Evolutionary conservation across 2,113 vertebrate genomes (phyloP).

Genomic region (Siphamia tubifer): DNA sequence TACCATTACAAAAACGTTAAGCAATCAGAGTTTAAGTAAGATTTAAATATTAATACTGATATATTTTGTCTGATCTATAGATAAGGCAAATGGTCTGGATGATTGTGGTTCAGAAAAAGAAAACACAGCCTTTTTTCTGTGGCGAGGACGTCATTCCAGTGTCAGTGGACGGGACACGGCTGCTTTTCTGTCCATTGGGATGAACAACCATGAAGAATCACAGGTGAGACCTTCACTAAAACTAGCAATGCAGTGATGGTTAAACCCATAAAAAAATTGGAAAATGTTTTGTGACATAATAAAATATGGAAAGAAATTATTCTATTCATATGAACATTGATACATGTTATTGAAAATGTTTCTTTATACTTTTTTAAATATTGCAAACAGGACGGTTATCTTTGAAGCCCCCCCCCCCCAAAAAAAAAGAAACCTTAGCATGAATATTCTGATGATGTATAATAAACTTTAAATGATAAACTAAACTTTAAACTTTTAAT

Average conservation of each 20-base stretch:
- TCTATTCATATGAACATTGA: too few species aligned
- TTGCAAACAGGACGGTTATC: too few species aligned
- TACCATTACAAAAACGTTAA: neutral
- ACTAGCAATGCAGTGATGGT: neutral
- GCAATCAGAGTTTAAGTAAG: neutral
- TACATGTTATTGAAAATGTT: too few species aligned
- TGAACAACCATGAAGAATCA: slow-evolving; percentile 58
- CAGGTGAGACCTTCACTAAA: slow-evolving; percentile 44
- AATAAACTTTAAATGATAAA: too few species aligned
- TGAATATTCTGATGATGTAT: too few species aligned
- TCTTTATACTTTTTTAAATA: too few species aligned
- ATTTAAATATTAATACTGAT: neutral
- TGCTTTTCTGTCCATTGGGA: slow-evolving; percentile 68
- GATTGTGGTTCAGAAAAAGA: slow-evolving; percentile 13
- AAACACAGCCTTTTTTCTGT: slow-evolving; percentile 72
- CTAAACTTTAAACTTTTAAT: too few species aligned
- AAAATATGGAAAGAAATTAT: too few species aligned
- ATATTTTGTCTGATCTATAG: neutral
- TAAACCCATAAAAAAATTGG: too few species aligned
- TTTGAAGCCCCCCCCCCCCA: too few species aligned
- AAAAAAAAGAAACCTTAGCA: too few species aligned
- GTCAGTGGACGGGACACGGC: slow-evolving; percentile 67
- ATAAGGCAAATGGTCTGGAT: slow-evolving; percentile 7
- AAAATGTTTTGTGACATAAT: too few species aligned
- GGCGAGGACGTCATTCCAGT: slow-evolving; percentile 72